A percentile compares a stretch with the other conserved stretches of the same genome.
phyloP scores from a whole-genome alignment of 2,797 vertebrate species.

The Parotocinclus haroldoi region DNA sequence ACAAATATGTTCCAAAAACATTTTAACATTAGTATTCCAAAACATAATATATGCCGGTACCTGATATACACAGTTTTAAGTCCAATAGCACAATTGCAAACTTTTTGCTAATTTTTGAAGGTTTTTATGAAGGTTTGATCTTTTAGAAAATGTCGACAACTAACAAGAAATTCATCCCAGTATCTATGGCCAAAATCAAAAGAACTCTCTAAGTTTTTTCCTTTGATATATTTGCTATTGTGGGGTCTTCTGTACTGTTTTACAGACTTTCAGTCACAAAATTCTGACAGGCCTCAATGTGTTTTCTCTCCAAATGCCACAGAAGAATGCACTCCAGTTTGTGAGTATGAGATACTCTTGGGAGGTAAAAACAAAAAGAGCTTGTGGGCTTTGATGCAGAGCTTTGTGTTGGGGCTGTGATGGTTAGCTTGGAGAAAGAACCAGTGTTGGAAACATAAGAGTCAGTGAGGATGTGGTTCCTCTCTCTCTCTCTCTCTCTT shows the following conservation, averaged over 20 bases:
- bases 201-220: slow-evolving; percentile 28
- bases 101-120: no score
- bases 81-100: not conserved
- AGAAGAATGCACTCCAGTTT: slow-evolving; percentile 53
- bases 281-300: slow-evolving; percentile 47
- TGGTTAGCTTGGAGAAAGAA: slow-evolving; percentile 25
- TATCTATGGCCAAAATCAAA: slow-evolving; percentile 33
- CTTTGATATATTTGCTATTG: slow-evolving; percentile 48
- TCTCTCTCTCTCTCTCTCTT: slow-evolving; percentile 24
- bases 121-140: not conserved
- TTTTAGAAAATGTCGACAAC: slow-evolving; percentile 20
- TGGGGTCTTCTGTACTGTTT: slow-evolving; percentile 53
- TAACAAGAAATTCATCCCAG: slow-evolving; percentile 37
- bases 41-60: not conserved
- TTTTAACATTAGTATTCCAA: not conserved
- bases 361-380: slow-evolving; percentile 56
- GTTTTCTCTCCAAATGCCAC: slow-evolving; percentile 45
- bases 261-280: slow-evolving; percentile 48
- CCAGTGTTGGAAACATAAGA: slow-evolving; percentile 23
- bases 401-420: slow-evolving; percentile 48
- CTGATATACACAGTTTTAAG: not conserved
- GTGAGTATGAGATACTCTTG: slow-evolving; percentile 53
- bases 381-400: slow-evolving; percentile 49
- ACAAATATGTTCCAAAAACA: no score
- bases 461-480: slow-evolving; percentile 53